Conservation (phyloP, 2,797 vertebrate genomes). For the Cottoperca gobio region DNA sequence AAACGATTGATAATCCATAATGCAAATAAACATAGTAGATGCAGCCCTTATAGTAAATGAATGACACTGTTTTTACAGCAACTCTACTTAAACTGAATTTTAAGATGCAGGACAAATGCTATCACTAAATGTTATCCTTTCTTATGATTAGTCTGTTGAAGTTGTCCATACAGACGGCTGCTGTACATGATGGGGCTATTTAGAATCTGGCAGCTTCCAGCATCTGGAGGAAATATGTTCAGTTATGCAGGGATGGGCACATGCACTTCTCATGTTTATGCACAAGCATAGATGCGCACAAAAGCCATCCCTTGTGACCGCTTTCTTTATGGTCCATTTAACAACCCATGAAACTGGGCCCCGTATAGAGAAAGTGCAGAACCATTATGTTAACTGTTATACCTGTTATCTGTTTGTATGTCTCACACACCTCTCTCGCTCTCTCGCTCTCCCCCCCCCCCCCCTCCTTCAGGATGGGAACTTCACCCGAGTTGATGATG, state of each 20-base stretch:
- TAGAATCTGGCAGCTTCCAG: neutral
- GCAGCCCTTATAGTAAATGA: neutral
- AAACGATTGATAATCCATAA: neutral
- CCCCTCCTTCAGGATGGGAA: slow-evolving; percentile 88
- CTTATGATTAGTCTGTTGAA: neutral
- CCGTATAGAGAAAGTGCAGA: neutral
- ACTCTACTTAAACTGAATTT: too few relatives aligned
- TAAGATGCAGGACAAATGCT: too few relatives aligned
- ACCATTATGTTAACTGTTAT: neutral
- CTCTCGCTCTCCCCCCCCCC: neutral
- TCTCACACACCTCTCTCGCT: neutral
- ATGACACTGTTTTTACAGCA: neutral
- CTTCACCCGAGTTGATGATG: slow-evolving; percentile 78
- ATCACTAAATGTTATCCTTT: neutral
- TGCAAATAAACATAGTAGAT: neutral
- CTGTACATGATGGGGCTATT: neutral
- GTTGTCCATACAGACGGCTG: neutral
- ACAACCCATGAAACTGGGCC: neutral
- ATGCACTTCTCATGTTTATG: slow-evolving; percentile 17
- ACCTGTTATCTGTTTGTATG: neutral
- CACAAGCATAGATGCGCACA: neutral
- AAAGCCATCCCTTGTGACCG: neutral
- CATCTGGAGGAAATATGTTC: slow-evolving; percentile 9
- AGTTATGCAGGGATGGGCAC: slow-evolving; percentile 3
- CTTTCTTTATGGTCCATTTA: neutral